Percentiles rank a stretch among this genome's conserved stretches.
These are phyloP conservation scores for Lasioglossum figueresi DNA, from an alignment of 2,888 invertebrate genomes.

Conservation along the genomic window DNA sequence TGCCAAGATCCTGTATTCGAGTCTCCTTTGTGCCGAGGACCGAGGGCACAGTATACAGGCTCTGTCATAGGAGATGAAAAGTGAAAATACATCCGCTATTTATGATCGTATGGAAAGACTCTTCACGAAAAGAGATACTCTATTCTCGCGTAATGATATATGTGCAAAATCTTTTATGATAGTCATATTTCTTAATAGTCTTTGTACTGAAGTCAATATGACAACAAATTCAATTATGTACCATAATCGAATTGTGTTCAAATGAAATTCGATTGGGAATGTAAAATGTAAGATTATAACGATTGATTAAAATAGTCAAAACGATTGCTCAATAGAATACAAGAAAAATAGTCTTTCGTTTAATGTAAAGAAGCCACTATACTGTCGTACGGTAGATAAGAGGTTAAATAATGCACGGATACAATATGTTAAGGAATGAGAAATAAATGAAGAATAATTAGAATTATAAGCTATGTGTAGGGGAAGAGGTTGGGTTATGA, in stretches of 20 bases:
- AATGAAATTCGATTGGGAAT: too few species aligned
- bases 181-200: neutral
- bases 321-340: neutral
- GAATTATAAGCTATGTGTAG: too few species aligned
- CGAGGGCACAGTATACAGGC: conserved; percentile 50
- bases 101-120: neutral
- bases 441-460: too few species aligned
- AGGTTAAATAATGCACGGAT: too few species aligned
- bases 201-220: neutral
- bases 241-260: too few species aligned
- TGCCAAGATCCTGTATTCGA: conserved; percentile 21
- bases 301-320: too few species aligned
- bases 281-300: too few species aligned
- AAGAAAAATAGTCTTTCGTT: too few species aligned
- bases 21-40: conserved; percentile 35
- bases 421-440: too few species aligned
- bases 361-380: too few species aligned
- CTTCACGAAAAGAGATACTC: neutral
- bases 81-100: neutral
- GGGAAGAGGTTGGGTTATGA: too few species aligned
- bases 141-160: neutral
- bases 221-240: neutral
- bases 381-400: too few species aligned
- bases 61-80: neutral
- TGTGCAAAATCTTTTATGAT: neutral